Conservation (phyloP, 92 coral and sea anemone species). For the Hydrozoanthus gracilis region DNA sequence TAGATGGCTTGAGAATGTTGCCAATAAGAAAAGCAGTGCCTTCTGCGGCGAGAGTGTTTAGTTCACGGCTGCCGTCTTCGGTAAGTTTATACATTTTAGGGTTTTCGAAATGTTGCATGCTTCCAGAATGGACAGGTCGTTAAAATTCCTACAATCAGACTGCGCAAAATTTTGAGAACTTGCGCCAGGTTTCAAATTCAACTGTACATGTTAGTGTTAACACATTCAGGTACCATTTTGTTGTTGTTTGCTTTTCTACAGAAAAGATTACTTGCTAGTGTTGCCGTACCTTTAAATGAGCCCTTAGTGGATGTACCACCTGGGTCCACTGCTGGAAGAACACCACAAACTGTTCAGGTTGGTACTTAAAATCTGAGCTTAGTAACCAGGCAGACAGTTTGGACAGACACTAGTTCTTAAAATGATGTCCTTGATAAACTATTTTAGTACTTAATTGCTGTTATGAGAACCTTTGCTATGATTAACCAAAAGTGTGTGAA, state of each 20-base stretch:
- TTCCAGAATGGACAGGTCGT: too few species aligned
- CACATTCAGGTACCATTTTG: background rate
- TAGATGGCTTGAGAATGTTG: conserved; percentile 65
- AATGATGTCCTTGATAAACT: too few species aligned
- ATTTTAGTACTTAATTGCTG: too few species aligned
- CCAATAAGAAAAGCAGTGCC: conserved; percentile 74
- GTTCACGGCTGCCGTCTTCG: conserved; percentile 69
- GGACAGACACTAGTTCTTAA: background rate
- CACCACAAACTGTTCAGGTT: conserved; percentile 82
- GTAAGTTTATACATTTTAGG: conserved; percentile 47
- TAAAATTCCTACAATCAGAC: background rate
- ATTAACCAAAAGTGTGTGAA: too few species aligned
- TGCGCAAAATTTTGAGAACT: background rate
- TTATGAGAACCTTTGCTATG: too few species aligned
- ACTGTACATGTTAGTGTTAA: background rate
- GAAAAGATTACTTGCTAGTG: conserved; percentile 75
- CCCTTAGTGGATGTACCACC: conserved; percentile 77
- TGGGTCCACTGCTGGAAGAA: conserved; percentile 48
- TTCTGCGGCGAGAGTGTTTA: conserved; percentile 61
- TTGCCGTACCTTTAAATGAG: conserved; percentile 87
- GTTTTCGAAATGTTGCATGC: too few species aligned
- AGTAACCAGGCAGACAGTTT: conserved; percentile 19
- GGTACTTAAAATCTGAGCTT: conserved; percentile 2
- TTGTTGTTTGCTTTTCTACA: conserved; percentile 18
- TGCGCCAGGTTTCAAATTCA: background rate